Base-by-base conservation (phyloP, 2,113 vertebrate species). In the Porphyrio hochstetteri region DNA sequence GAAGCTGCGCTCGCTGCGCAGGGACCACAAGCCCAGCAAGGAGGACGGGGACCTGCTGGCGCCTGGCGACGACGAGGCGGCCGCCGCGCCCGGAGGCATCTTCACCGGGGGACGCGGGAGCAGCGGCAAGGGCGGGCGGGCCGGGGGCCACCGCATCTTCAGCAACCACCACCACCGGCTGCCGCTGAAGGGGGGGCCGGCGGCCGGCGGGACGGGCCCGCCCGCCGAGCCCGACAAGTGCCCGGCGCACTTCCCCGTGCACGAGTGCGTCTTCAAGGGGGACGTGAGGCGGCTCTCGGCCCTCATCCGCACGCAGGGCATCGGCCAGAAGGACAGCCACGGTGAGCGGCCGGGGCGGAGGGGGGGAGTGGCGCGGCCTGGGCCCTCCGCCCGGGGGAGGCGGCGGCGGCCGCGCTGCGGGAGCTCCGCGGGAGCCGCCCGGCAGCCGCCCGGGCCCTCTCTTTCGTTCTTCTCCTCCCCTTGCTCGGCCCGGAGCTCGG, bases 231-330 rank as follows among this genome's bases (percentile, higher is more conserved):
- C 97, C 86, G 90, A 96, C 82, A 61, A 35, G 67, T 69, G 96
- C 81, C 90, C 97, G 12, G 97, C 97, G 42, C 98, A 98, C 95
- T 99, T 98, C 90, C 99, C 99, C 13, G 98, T 99, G n/a, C 99
- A 99, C 91, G 99, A 99, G 97, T 99, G 99, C 94, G 99, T 99
- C 67, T 99, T 99, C 96, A 98, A 99, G 95, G 99, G 99, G 60
- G 99, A 99, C 95, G 99, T 99, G 92, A 96, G 99, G 89, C 98
- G 98, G 19, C 98, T 99, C 79, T 99, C 99, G 13, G 99, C 99
- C 13, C 98, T 99, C 86, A 99, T 99, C 97, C 98, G 99, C 91
- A 99, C 99, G 11, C 99, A 99, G 97, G 99, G 99, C 87, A 99
- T 99, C 96, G 98, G 99, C 40, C 99, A 99, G 98, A 99, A 99